Evolutionary conservation across 2,113 vertebrate species (phyloP), one percentile per base, ranked within the genome.

Genomic region (Macquaria australasica): DNA sequence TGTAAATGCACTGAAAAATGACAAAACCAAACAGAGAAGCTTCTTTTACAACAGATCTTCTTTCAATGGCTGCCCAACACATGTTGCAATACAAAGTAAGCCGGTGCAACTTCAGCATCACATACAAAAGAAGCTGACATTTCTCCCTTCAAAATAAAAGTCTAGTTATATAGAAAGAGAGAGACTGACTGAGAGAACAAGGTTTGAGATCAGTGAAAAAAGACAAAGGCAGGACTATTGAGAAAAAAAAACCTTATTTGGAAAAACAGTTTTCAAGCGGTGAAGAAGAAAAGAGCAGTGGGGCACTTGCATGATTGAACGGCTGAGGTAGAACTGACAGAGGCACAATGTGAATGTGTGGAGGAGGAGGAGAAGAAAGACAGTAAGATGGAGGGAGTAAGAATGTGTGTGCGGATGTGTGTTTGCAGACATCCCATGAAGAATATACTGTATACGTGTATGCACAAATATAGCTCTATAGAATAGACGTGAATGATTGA

Each of bases 271-370:
- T 71, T 82, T 84, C 21, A 31, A 73, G 66, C 31, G 62, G 53
- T 71, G 71, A 81, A 16, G 51, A 58, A 41, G 51, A 64, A 59
- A 68, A 74, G 58, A 70, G 45, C 69, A 28, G 31, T n/a, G 45
- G 51, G 80, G 43, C 34, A 75, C 72, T 78, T 75, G 50, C 68
- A 69, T 90, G 85, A 88, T 41, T 75, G 75, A 90, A 81, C 20
- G 48, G 70, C 60, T 72, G 81, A 85, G 77, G 77, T 80, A 69
- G 66, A 87, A 82, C 58, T 91, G 89, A 90, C 56, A 86, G 81
- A 87, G 48, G 58, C 68, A 88, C 69, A 90, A 83, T 86, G 67
- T 73, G 76, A 83, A 56, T 55, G 67, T 73, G 60, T 71, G 81
- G 73, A 78, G 77, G 83, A 90, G 77, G 87, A 87, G 72, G 69